Evolutionary conservation across 1,140 invertebrate species (phyloP).

Genomic region (Eulimnadia texana): DNA sequence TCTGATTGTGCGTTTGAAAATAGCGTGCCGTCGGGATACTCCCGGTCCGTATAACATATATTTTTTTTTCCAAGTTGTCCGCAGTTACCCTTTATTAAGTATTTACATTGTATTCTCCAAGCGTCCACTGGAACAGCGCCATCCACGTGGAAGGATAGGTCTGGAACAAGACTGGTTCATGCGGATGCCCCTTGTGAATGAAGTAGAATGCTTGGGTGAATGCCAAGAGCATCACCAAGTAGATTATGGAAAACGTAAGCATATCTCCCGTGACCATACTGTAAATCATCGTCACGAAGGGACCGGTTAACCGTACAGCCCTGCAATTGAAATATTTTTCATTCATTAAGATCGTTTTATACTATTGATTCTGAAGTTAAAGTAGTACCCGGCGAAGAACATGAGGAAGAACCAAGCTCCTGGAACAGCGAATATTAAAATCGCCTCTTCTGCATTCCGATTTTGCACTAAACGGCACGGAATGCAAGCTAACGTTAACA

Average conservation of each 20-base stretch:
- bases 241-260: slow-evolving; percentile 94
- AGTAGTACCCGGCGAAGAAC: slow-evolving; percentile 86
- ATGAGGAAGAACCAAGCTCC: slow-evolving; percentile 93
- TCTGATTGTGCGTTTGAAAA: neutral
- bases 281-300: slow-evolving; percentile 97
- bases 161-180: slow-evolving; percentile 59
- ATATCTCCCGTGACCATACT: slow-evolving; percentile 96
- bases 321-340: too few species aligned
- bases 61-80: too few species aligned
- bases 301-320: slow-evolving; percentile 79
- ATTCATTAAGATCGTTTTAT: neutral
- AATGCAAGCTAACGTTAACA: slow-evolving; percentile 82
- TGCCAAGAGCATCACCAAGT: slow-evolving; percentile 77
- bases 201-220: slow-evolving; percentile 96
- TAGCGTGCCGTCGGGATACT: too few species aligned
- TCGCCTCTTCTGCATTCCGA: slow-evolving; percentile 70
- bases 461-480: slow-evolving; percentile 63
- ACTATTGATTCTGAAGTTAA: neutral
- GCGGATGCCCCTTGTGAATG: slow-evolving; percentile 81
- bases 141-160: slow-evolving; percentile 87
- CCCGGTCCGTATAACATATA: too few species aligned
- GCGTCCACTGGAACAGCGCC: slow-evolving; percentile 92
- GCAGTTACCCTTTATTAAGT: too few species aligned
- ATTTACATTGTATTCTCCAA: slow-evolving; percentile 95
- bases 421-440: slow-evolving; percentile 80